phyloP scores from a whole-genome alignment of 2,797 vertebrate genomes.

The Pangasius macronema region DNA sequence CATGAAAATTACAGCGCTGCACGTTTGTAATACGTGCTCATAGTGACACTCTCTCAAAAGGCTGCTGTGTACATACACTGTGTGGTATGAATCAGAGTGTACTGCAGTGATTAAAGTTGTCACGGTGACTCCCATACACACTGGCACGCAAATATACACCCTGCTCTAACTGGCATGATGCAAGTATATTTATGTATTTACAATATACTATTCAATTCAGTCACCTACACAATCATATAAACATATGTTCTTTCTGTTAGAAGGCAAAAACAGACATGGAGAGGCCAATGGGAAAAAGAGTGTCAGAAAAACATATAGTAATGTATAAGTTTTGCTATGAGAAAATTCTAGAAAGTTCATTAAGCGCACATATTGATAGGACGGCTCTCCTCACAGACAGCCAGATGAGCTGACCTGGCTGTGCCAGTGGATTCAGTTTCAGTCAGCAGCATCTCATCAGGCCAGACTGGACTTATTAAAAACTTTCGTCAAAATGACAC shows the following conservation, averaged over 20 bases:
- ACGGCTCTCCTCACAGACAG: not conserved
- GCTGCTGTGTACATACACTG: constrained; percentile 1
- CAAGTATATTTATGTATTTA: constrained; percentile 1
- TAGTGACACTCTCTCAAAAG: constrained; percentile 22
- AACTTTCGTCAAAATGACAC: constrained; percentile 59
- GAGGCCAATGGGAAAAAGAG: not conserved
- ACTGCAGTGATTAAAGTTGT: constrained; percentile 39
- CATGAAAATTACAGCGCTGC: constrained; percentile 19
- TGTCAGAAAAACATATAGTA: not conserved
- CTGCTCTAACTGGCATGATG: constrained; percentile 10
- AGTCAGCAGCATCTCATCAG: constrained; percentile 59
- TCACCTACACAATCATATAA: not conserved
- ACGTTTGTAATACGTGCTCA: constrained; percentile 11
- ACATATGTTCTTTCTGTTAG: not conserved
- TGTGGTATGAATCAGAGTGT: constrained; percentile 21
- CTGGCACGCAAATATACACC: constrained; percentile 8
- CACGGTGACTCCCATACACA: constrained; percentile 17
- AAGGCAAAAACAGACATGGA: not conserved
- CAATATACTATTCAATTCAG: not conserved
- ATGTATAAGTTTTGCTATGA: not conserved
- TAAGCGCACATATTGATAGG: not conserved
- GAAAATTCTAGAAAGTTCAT: constrained; percentile 1
- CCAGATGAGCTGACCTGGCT: constrained; percentile 35
- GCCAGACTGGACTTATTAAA: constrained; percentile 59
- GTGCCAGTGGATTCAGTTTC: constrained; percentile 47